phyloP scores from a whole-genome alignment of 2,113 vertebrate genomes.

The Tetrao urogallus region DNA sequence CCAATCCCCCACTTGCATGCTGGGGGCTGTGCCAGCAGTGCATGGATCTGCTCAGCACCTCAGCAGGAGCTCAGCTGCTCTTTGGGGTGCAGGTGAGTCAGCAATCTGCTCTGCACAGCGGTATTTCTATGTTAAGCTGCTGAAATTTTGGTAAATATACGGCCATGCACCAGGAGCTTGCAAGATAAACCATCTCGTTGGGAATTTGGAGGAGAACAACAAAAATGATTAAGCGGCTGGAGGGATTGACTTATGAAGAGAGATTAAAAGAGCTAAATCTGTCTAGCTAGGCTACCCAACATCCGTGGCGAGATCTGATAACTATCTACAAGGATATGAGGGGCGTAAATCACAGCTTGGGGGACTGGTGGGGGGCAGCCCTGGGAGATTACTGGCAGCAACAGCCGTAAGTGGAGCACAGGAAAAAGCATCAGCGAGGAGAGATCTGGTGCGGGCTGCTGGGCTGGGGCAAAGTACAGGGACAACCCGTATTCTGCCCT shows the following conservation, averaged over 20 bases:
- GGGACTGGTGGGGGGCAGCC: background rate
- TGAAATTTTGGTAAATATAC: conserved; percentile 12
- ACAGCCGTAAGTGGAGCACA: background rate
- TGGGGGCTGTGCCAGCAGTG: background rate
- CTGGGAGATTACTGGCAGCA: background rate
- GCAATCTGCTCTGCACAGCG: background rate
- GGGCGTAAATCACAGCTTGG: conserved; percentile 17
- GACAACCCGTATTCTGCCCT: background rate
- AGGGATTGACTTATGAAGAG: conserved; percentile 56
- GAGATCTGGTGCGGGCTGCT: background rate
- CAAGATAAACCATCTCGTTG: conserved; percentile 22
- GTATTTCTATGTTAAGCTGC: background rate
- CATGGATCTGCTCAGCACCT: accelerated
- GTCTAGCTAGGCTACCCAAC: background rate
- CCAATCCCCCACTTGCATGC: accelerated
- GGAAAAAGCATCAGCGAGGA: background rate
- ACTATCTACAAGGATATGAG: conserved; percentile 22
- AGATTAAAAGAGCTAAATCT: conserved; percentile 62
- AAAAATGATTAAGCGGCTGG: conserved; percentile 43
- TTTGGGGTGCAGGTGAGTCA: background rate
- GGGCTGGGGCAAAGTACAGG: background rate
- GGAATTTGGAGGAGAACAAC: conserved; percentile 55
- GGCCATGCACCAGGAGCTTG: background rate
- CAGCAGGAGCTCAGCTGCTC: background rate
- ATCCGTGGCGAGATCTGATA: background rate